Evolutionary conservation across 1,140 invertebrate genomes (phyloP).

Genomic region (Nebria ingens): DNA sequence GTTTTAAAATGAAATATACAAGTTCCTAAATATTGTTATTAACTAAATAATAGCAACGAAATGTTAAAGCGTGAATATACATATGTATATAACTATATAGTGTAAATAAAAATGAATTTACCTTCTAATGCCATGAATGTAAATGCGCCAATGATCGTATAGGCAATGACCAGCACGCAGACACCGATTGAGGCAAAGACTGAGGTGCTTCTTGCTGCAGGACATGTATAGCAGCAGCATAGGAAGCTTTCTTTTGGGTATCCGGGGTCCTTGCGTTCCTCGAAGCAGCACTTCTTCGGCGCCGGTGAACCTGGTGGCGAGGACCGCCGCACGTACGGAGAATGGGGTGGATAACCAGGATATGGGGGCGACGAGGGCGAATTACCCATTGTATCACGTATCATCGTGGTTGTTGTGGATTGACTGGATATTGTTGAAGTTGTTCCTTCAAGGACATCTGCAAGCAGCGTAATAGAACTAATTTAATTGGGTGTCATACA

Average conservation of each 20-base stretch:
- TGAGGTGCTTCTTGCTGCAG: conserved; percentile 26
- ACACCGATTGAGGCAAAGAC: conserved; percentile 46
- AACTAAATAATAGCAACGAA: no score
- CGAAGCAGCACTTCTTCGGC: conserved; percentile 30
- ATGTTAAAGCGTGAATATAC: no score
- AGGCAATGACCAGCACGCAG: conserved; percentile 75
- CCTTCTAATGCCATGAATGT: conserved; percentile 84
- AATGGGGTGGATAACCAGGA: conserved; percentile 22
- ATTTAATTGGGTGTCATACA: no score
- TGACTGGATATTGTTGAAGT: background rate
- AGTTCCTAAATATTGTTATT: no score
- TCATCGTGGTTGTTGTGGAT: background rate
- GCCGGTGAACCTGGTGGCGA: conserved; percentile 28
- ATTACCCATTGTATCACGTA: background rate
- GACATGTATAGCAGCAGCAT: conserved; percentile 32
- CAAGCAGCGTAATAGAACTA: no score
- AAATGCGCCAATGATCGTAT: conserved; percentile 84
- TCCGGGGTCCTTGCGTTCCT: conserved; percentile 25
- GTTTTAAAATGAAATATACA: no score
- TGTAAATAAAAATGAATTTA: conserved; percentile 33
- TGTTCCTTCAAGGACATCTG: background rate
- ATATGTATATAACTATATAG: conserved; percentile 12
- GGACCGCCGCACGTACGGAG: conserved; percentile 19
- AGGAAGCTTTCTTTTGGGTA: conserved; percentile 24
- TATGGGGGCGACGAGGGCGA: conserved; percentile 14